Conservation (phyloP, 1,140 invertebrate species). For the Lasioglossum baleicum region DNA sequence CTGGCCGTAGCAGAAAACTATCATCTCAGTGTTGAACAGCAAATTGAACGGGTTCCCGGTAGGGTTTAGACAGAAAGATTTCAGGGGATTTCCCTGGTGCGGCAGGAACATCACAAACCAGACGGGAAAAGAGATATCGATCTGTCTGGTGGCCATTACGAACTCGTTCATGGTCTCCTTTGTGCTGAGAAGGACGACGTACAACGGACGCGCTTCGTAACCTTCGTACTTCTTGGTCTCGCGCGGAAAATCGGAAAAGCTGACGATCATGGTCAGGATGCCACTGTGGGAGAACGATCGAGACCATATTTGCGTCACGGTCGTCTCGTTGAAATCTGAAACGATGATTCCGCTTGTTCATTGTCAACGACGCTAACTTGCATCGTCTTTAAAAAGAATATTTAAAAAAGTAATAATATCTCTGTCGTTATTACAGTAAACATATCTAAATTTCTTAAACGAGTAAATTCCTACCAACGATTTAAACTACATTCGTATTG, state of each 20-base stretch:
- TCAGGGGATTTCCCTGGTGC: neutral
- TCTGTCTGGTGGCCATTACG: slow-evolving; percentile 1
- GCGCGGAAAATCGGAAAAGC: slow-evolving; percentile 39
- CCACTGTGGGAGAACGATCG: slow-evolving; percentile 45
- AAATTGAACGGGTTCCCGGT: slow-evolving; percentile 51
- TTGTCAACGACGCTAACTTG: too few species aligned
- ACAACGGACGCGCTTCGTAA: slow-evolving; percentile 42
- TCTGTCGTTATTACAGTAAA: too few species aligned
- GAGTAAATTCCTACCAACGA: too few species aligned
- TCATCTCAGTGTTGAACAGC: slow-evolving; percentile 57
- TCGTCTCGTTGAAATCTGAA: slow-evolving; percentile 39
- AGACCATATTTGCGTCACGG: slow-evolving; percentile 16
- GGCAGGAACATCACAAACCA: slow-evolving; percentile 65
- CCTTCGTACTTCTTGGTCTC: slow-evolving; percentile 22
- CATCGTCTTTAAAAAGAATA: too few species aligned
- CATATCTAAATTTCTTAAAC: too few species aligned
- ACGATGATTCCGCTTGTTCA: neutral
- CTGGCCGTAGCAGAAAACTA: slow-evolving; percentile 55
- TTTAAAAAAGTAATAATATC: too few species aligned
- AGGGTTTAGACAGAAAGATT: slow-evolving; percentile 42
- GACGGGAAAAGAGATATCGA: slow-evolving; percentile 50
- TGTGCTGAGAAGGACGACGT: slow-evolving; percentile 54
- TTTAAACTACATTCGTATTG: too few species aligned
- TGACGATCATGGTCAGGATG: slow-evolving; percentile 41
- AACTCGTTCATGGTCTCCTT: slow-evolving; percentile 46